A percentile compares a stretch with the other conserved stretches of the same genome.
Evolutionary conservation across 2,888 invertebrate genomes (phyloP).

Genomic region (Phyto melanocephala): DNA sequence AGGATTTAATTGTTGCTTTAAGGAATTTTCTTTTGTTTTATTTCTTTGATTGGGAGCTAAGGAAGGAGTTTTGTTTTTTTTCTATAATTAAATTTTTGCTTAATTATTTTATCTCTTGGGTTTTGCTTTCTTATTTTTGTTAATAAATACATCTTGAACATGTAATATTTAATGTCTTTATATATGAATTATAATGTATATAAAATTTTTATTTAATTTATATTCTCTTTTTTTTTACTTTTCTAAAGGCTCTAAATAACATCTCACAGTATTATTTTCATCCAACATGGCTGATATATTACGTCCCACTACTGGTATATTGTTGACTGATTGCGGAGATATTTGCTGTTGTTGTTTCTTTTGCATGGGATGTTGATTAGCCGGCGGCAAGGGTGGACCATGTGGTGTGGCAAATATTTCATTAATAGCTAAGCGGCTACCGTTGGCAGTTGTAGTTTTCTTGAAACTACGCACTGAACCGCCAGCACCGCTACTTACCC

Average conservation of each 20-base stretch:
- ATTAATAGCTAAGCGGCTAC: conserved; percentile 75
- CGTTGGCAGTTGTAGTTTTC: conserved; percentile 74
- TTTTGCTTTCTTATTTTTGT: conserved; percentile 24
- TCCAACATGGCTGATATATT: conserved; percentile 86
- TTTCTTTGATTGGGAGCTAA: conserved; percentile 48
- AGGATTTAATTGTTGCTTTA: conserved; percentile 55
- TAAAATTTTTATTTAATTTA: conserved; percentile 36
- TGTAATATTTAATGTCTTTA: conserved; percentile 54
- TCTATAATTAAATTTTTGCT: conserved; percentile 46
- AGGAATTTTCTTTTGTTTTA: conserved; percentile 56
- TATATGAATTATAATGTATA: conserved; percentile 43
- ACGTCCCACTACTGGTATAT: conserved; percentile 68
- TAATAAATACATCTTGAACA: conserved; percentile 62
- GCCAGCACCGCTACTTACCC: conserved; percentile 77
- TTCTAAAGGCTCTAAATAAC: conserved; percentile 86
- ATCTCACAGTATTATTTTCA: conserved; percentile 91
- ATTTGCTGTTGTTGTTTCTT: conserved; percentile 72
- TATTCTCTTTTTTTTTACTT: conserved; percentile 68
- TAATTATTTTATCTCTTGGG: conserved; percentile 43
- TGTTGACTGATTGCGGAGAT: conserved; percentile 69
- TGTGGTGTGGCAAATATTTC: conserved; percentile 70
- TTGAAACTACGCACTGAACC: conserved; percentile 74
- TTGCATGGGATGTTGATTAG: conserved; percentile 76
- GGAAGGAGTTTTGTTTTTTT: conserved; percentile 58
- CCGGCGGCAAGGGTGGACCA: conserved; percentile 75